Base-by-base conservation (phyloP, 1,140 invertebrate genomes). In the Cotesia typhae region DNA sequence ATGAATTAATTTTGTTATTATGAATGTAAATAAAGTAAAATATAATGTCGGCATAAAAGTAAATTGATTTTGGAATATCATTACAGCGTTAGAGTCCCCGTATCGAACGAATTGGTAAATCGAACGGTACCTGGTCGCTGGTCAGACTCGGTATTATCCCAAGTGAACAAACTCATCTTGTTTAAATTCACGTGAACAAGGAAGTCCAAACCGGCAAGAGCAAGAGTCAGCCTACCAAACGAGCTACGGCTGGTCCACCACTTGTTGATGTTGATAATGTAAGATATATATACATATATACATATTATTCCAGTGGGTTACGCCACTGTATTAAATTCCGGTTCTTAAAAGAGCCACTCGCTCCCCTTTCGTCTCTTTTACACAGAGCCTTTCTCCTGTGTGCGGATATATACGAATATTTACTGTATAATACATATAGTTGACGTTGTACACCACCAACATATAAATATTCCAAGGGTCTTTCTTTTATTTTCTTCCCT, bases 261-360 rank as follows among this genome's bases (percentile, higher is more conserved):
- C 51, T 67, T 17, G 67, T 57, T 70, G 61, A 59, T 61, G 69
- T 78, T 83, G 80, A 78, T 78, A 78, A 77, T 81, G 79, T 79
- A 53, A 28, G 28, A 28, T 71, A 69, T 78, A 53, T 83, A 81
- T 47, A 47, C 10, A 69, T 78, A 53, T 83, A 81, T 47, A 47
- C 10, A 82, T 84, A 84, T 81, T 77, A 76, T 67, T 63, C 76
- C 76, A 75, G 78, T 77, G 76, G 76, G 79, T 85, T 84, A 85
- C 82, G 81, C 83, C 82, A 85, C 79, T 85, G 81, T 78, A 84
- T 84, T 81, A 84, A 84, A 85, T 85, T 85, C 84, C 84, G 83
- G 84, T 85, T 85, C 76, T 82, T 66, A 79, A 78, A 82, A 76
- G 77, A 77, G 73, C 71, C 72, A 71, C 74, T 79, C 76, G 71